These are phyloP conservation scores for Agrypnus murinus DNA, from an alignment of 2,888 invertebrate genomes.

Conservation along the genomic window DNA sequence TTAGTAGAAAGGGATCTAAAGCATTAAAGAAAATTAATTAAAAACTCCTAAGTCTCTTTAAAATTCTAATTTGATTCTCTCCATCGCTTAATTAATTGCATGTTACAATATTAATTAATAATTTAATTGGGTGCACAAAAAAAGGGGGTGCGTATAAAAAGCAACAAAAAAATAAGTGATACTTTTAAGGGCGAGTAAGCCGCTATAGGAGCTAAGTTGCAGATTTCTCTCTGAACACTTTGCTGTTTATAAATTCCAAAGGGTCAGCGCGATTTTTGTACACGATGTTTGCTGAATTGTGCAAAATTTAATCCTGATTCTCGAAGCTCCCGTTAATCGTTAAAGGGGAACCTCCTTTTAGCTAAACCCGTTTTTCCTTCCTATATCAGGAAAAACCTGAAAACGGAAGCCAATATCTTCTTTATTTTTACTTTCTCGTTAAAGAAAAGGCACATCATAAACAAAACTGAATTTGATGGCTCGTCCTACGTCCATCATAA, in stretches of 20 bases:
- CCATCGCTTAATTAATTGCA: slow-evolving; percentile 31
- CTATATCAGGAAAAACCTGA: too few species aligned
- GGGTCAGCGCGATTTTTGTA: slow-evolving; percentile 40
- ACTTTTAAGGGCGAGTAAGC: background rate
- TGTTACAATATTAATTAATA: slow-evolving; percentile 29
- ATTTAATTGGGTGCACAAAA: slow-evolving; percentile 27
- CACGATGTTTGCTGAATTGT: slow-evolving; percentile 32
- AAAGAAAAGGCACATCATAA: too few species aligned
- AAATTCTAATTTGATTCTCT: slow-evolving; percentile 28
- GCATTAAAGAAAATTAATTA: slow-evolving; percentile 30
- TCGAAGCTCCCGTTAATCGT: too few species aligned
- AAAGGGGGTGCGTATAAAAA: slow-evolving; percentile 3
- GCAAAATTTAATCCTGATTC: slow-evolving; percentile 28
- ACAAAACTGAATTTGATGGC: too few species aligned
- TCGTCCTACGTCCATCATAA: too few species aligned
- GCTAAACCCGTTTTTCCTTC: too few species aligned
- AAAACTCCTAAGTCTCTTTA: slow-evolving; percentile 30
- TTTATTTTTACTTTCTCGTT: too few species aligned
- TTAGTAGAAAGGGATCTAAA: background rate
- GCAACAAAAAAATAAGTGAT: slow-evolving; percentile 1
- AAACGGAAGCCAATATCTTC: too few species aligned
- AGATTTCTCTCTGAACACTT: slow-evolving; percentile 16
- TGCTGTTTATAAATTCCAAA: slow-evolving; percentile 11
- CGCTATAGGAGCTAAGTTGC: slow-evolving; percentile 35
- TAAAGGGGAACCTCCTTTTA: too few species aligned